Conservation (phyloP, 2,113 vertebrate species). For the Rhizomys pruinosus region DNA sequence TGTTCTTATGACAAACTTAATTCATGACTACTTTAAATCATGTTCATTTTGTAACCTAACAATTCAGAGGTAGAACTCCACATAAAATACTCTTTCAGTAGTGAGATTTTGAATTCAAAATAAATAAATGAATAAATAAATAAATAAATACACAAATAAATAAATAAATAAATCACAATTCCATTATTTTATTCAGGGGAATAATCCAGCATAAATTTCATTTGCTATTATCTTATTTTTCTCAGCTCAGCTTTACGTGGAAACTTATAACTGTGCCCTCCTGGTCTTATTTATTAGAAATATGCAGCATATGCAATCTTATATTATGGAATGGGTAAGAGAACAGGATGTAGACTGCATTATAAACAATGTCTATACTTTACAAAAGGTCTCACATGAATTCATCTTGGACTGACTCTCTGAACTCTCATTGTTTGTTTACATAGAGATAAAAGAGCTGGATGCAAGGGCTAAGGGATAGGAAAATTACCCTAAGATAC, state of each 20-base stretch:
- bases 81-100: background rate
- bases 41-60: background rate
- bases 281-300: conserved; percentile 12
- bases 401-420: conserved; percentile 16
- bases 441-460: background rate
- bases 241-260: background rate
- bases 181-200: background rate
- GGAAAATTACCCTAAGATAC: background rate
- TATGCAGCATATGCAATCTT: background rate
- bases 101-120: background rate
- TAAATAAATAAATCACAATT: background rate
- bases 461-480: background rate
- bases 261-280: background rate
- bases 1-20: conserved; percentile 23
- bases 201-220: background rate
- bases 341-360: background rate
- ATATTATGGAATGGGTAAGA: background rate
- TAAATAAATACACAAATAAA: background rate
- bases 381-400: background rate
- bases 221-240: background rate
- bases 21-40: conserved; percentile 26
- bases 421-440: conserved; percentile 30
- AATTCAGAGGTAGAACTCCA: background rate
- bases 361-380: conserved; percentile 24
- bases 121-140: background rate